Evolutionary conservation across 1,140 invertebrate genomes (phyloP).

Genomic region (Drosophila simulans): DNA sequence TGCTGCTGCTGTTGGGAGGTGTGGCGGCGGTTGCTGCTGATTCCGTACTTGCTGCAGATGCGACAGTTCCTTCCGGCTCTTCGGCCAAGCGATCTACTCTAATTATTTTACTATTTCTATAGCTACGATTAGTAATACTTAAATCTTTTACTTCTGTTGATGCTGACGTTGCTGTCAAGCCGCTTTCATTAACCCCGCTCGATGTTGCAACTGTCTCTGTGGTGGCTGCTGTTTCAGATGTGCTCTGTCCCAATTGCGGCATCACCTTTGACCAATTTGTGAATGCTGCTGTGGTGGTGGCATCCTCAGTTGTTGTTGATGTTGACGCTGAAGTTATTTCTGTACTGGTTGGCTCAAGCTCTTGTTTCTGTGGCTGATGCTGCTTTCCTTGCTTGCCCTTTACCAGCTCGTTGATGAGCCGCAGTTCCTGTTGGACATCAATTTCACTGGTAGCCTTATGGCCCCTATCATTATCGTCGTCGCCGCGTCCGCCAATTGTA

Average conservation of each 20-base stretch:
- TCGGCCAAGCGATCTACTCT: constrained; percentile 35
- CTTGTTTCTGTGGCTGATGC: constrained; percentile 46
- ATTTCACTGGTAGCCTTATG: constrained; percentile 60
- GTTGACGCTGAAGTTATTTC: neutral
- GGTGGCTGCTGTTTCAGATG: constrained; percentile 10
- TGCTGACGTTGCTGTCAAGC: constrained; percentile 14
- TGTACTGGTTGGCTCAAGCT: constrained; percentile 13
- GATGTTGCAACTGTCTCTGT: constrained; percentile 37
- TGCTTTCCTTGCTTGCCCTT: constrained; percentile 57
- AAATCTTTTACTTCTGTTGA: constrained; percentile 31
- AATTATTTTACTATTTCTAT: constrained; percentile 83
- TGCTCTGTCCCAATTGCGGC: constrained; percentile 22
- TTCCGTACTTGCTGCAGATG: neutral
- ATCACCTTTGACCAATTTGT: constrained; percentile 44
- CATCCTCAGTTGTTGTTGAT: constrained; percentile 15
- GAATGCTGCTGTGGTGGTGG: constrained; percentile 22
- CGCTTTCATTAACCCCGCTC: constrained; percentile 11
- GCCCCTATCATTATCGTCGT: constrained; percentile 13
- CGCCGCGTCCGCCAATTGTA: constrained; percentile 52
- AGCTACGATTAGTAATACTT: constrained; percentile 76
- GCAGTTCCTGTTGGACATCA: constrained; percentile 72
- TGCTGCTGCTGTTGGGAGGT: constrained; percentile 16
- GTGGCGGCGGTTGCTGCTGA: constrained; percentile 17
- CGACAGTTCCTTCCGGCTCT: constrained; percentile 5
- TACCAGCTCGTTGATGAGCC: constrained; percentile 80